Percentiles rank a stretch among this genome's conserved stretches.
These are phyloP conservation scores for Lamprologus sp. DNA, from an alignment of 2,113 vertebrate species.

Conservation along the genomic window DNA sequence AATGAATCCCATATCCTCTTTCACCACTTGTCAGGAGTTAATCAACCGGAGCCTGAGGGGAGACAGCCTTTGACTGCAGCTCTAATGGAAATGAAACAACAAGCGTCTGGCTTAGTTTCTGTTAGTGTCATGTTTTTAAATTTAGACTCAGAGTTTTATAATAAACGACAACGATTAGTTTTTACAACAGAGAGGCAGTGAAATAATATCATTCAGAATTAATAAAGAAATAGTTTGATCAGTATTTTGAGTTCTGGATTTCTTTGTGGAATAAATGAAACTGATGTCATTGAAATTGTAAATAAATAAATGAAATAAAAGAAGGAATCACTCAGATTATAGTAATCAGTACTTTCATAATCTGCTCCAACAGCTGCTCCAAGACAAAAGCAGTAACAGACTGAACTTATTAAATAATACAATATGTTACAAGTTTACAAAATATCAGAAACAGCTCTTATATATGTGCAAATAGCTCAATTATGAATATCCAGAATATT, in stretches of 20 bases:
- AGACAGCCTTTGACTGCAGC: not conserved
- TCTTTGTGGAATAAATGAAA: not conserved
- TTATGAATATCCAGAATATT: not conserved
- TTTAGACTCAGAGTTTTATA: not conserved
- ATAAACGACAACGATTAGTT: not conserved
- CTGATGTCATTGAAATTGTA: not conserved
- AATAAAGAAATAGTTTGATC: not conserved
- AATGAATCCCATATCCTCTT: not conserved
- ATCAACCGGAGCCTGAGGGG: rapidly evolving
- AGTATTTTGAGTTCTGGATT: not conserved
- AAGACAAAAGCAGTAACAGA: not conserved
- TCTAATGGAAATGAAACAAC: not conserved
- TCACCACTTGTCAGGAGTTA: not conserved
- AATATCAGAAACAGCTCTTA: not conserved
- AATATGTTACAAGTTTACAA: not conserved
- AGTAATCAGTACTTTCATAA: not conserved
- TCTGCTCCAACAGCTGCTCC: not conserved
- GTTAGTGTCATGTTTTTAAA: not conserved
- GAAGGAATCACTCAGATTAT: not conserved
- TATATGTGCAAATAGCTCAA: not conserved
- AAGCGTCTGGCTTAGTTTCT: not conserved
- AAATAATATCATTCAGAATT: not conserved
- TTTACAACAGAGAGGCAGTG: not conserved
- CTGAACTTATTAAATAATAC: not conserved
- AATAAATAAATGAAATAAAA: not conserved